Evolutionary conservation across 2,888 invertebrate genomes (phyloP).

Genomic region (Pecten maximus): DNA sequence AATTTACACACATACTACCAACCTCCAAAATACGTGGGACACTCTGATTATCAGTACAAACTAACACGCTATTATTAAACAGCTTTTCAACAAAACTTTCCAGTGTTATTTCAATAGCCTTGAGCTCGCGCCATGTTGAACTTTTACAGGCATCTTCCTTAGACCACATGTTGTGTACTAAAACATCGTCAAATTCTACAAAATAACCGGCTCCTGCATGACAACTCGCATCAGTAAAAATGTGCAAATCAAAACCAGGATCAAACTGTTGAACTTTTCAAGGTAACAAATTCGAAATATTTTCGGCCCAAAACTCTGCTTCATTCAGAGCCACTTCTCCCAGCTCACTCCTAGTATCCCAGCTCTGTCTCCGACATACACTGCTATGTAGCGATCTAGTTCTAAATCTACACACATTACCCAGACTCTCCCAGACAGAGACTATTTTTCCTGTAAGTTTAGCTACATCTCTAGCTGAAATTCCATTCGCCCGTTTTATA

Average conservation of each 20-base stretch:
- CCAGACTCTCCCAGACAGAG: too few species aligned
- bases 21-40: too few species aligned
- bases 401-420: too few species aligned
- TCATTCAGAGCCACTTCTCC: neutral
- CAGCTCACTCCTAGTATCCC: neutral
- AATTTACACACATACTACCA: too few species aligned
- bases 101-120: neutral
- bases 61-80: too few species aligned
- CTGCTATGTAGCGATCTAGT: too few species aligned
- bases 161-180: neutral
- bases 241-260: constrained; percentile 21
- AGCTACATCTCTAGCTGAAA: neutral
- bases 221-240: neutral
- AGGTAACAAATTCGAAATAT: neutral
- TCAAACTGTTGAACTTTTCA: neutral
- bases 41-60: too few species aligned
- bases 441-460: too few species aligned
- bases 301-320: neutral
- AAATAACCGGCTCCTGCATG: constrained; percentile 11
- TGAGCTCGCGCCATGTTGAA: neutral
- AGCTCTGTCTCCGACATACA: neutral
- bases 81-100: too few species aligned
- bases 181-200: neutral
- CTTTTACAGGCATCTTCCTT: neutral
- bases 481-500: neutral